A percentile compares a stretch with the other conserved stretches of the same genome.
phyloP scores from a whole-genome alignment of 2,888 invertebrate genomes.

The Shargacucullia verbasci region DNA sequence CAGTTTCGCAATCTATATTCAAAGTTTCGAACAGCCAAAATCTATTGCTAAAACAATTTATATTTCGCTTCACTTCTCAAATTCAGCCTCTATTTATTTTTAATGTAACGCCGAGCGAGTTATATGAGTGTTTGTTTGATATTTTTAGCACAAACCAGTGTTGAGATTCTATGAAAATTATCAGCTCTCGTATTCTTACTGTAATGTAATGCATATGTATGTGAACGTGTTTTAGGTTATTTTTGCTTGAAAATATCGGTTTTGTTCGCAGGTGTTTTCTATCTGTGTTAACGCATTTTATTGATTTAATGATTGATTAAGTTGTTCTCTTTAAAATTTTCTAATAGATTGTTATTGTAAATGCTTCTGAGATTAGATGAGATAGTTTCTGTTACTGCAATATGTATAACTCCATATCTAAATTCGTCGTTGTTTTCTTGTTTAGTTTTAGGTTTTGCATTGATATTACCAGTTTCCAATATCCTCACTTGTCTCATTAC shows the following conservation, averaged over 20 bases:
- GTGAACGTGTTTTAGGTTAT: constrained; percentile 27
- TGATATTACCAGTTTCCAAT: too few relatives aligned
- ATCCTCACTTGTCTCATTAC: too few relatives aligned
- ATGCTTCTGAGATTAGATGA: too few relatives aligned
- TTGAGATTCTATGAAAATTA: constrained; percentile 50
- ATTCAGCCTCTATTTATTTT: constrained; percentile 56
- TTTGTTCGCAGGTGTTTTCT: constrained; percentile 40
- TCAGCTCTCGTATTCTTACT: constrained; percentile 26
- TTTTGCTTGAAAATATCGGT: constrained; percentile 24
- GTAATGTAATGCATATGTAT: constrained; percentile 16
- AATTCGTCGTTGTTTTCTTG: too few relatives aligned
- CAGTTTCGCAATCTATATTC: too few relatives aligned
- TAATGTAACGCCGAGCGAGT: constrained; percentile 48
- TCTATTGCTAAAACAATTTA: constrained; percentile 39
- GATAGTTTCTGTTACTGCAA: too few relatives aligned
- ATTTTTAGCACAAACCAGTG: constrained; percentile 54
- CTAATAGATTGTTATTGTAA: too few relatives aligned
- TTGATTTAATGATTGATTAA: constrained; percentile 24
- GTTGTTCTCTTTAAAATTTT: constrained; percentile 18
- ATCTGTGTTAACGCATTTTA: constrained; percentile 24
- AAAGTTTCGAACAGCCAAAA: constrained; percentile 13
- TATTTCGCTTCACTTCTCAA: constrained; percentile 31
- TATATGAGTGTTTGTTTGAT: constrained; percentile 56
- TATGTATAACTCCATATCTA: too few relatives aligned
- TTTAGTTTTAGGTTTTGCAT: too few relatives aligned